Conservation (phyloP, 2,113 vertebrate genomes). For the Cynoglossus semilaevis region DNA sequence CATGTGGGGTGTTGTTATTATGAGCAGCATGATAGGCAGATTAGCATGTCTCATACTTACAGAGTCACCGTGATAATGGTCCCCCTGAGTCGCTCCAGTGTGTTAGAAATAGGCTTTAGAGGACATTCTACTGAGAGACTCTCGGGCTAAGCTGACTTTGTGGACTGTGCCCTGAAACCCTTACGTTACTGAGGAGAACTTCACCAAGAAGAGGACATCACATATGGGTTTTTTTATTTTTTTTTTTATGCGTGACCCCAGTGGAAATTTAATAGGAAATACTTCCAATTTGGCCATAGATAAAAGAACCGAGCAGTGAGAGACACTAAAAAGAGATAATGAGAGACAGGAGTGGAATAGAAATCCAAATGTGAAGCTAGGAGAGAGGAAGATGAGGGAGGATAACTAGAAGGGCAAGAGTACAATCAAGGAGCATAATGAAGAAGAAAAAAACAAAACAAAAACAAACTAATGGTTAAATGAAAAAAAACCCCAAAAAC, state of each 20-base stretch:
- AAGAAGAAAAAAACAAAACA: slow-evolving; percentile 29
- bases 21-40: slow-evolving; percentile 37
- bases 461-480: too few species aligned
- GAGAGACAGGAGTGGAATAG: background rate
- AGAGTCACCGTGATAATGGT: slow-evolving; percentile 15
- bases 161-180: slow-evolving; percentile 9
- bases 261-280: slow-evolving; percentile 42
- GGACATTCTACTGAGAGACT: slow-evolving; percentile 27
- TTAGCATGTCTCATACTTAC: slow-evolving; percentile 33
- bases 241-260: too few species aligned
- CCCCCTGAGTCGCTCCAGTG: slow-evolving; percentile 13
- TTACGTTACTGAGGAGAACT: background rate
- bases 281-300: slow-evolving; percentile 35
- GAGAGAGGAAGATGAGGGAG: background rate
- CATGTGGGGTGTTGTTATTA: slow-evolving; percentile 41
- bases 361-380: slow-evolving; percentile 19
- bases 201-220: slow-evolving; percentile 3
- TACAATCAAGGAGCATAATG: slow-evolving; percentile 19
- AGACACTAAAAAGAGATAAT: background rate
- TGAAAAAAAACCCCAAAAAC: too few species aligned
- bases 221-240: too few species aligned
- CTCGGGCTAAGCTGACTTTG: slow-evolving; percentile 36
- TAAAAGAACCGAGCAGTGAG: too few species aligned
- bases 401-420: background rate
- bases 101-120: slow-evolving; percentile 43